Base-by-base conservation (phyloP, 2,113 vertebrate genomes). In the Catharus minimus region DNA sequence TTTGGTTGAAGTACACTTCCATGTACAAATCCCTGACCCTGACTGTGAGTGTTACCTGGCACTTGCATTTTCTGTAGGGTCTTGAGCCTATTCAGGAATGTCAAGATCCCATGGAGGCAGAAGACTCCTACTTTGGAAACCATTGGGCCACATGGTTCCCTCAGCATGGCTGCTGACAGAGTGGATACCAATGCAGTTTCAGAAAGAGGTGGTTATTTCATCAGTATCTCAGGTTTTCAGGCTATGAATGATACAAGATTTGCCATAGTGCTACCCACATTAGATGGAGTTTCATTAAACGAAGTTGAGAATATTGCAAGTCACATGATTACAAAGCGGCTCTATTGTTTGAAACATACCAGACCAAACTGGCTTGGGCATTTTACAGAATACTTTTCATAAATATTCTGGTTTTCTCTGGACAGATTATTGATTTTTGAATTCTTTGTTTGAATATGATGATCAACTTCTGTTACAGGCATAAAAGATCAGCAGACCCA, bases 1-100 rank as follows among this genome's bases (percentile, higher is more conserved):
- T 88, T 82, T 83, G 41, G 50, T 78, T 46, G 27, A 47, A 69
- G 46, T 39, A 32, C 0, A 0, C 43, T 80, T 81, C n/a, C 60
- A 28, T 0, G 0, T n/a, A 78, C 22, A 73, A 17, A 47, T 13
- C n/a, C 22, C 27, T 85, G n/a, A 71, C 65, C 30, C 18, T 43
- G 44, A 43, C 55, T 76, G 23, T n/a, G 66, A 21, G 47, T 19
- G 24, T 64, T 36, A 56, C n/a, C 32, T 60, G 64, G 44, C 16
- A 12, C 66, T 58, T 86, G 43, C 13, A 9, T 83, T 83, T 88
- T 57, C 55, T 1, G 0, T 19, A 43, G 36, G 56, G 43, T 88
- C 60, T 52, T 66, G 52, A 80, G 30, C 58, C 36, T 85, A 1
- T 36, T 55, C 1, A 1, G 23, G 30, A 50, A 33, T 53, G 38